phyloP scores from a whole-genome alignment of 2,888 invertebrate species.

The Cyaniris semiargus region DNA sequence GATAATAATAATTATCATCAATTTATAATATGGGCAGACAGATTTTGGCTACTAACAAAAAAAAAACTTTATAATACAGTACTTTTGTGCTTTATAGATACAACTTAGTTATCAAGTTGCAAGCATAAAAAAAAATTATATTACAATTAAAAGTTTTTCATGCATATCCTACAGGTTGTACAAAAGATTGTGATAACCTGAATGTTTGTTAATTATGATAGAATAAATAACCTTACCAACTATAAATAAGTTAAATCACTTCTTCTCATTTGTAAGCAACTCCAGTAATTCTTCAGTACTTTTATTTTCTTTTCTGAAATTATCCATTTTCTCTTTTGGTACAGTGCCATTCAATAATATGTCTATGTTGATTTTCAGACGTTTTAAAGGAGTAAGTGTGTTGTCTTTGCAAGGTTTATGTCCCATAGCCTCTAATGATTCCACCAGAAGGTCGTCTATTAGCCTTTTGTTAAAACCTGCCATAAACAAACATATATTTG shows the following conservation, averaged over 20 bases:
- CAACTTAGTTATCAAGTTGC: not conserved
- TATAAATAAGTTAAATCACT: constrained; percentile 41
- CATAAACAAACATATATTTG: constrained; percentile 41
- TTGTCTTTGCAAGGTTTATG: constrained; percentile 83
- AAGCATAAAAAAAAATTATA: not conserved
- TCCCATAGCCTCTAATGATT: constrained; percentile 88
- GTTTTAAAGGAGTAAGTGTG: constrained; percentile 80
- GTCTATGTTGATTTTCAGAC: constrained; percentile 87
- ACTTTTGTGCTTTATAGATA: too few species aligned
- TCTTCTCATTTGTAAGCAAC: constrained; percentile 81
- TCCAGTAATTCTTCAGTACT: constrained; percentile 90
- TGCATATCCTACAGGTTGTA: not conserved
- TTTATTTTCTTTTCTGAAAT: constrained; percentile 86
- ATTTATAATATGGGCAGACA: too few species aligned
- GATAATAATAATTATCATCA: too few species aligned
- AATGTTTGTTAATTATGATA: not conserved
- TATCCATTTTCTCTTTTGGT: constrained; percentile 88
- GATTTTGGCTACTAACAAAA: too few species aligned
- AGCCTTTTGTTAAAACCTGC: constrained; percentile 83
- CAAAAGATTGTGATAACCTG: not conserved
- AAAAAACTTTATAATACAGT: too few species aligned
- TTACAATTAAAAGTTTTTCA: not conserved
- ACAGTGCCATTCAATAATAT: constrained; percentile 90
- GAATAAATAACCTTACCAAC: constrained; percentile 32
- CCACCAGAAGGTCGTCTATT: constrained; percentile 90